phyloP scores from a whole-genome alignment of 2,797 vertebrate genomes.

The Micrastur ruficollis region DNA sequence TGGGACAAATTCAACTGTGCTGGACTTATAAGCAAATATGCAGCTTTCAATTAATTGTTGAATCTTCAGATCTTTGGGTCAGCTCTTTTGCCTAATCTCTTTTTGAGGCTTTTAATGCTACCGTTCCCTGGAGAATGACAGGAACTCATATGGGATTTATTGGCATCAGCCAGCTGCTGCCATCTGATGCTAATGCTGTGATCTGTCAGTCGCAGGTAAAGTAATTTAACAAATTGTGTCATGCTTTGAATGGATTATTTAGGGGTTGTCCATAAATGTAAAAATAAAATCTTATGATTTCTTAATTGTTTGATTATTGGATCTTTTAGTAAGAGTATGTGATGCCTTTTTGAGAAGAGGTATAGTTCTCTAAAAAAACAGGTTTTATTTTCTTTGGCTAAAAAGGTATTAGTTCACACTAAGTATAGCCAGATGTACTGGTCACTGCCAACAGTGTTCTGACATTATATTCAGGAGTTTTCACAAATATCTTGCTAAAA shows the following conservation, averaged over 20 bases:
- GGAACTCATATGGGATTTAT: neutral
- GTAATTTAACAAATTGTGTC: neutral
- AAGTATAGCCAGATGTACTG: neutral
- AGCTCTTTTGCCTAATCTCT: neutral
- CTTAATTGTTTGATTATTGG: neutral
- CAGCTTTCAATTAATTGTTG: neutral
- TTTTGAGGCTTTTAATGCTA: neutral
- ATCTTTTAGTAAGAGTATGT: neutral
- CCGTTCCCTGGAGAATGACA: neutral
- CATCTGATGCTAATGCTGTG: neutral
- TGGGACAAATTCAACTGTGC: neutral
- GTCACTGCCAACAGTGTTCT: neutral
- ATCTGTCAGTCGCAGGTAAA: neutral
- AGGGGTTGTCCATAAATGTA: neutral
- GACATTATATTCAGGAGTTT: neutral
- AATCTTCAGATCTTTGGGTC: neutral
- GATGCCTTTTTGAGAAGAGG: neutral
- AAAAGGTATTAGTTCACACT: neutral
- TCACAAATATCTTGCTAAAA: neutral
- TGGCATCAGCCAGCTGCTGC: neutral
- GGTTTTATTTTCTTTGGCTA: neutral
- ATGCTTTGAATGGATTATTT: neutral
- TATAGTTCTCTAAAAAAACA: neutral
- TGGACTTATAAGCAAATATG: neutral
- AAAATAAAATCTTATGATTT: neutral